These are phyloP conservation scores for Drosophila ercepeae DNA, from an alignment of 1,140 invertebrate genomes.

Conservation along the genomic window DNA sequence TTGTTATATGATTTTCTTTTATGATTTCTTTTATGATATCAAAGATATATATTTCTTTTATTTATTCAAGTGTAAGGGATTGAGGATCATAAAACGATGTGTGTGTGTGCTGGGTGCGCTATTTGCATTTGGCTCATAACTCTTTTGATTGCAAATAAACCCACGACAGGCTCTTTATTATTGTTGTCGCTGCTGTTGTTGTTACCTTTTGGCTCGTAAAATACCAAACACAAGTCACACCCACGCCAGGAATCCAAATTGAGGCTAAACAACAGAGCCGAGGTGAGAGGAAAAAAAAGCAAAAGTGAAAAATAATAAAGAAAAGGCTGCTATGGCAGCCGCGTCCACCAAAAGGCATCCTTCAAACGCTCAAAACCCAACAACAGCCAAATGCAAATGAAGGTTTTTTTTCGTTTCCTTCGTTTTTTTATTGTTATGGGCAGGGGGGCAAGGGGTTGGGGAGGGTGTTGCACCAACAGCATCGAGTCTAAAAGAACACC, in stretches of 20 bases:
- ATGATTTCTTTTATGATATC: background rate
- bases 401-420: constrained; percentile 51
- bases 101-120: constrained; percentile 49
- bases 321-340: constrained; percentile 30
- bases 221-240: constrained; percentile 66
- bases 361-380: constrained; percentile 53
- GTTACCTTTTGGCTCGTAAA: constrained; percentile 67
- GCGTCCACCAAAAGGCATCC: constrained; percentile 53
- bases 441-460: constrained; percentile 6
- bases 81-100: constrained; percentile 57
- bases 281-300: constrained; percentile 16
- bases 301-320: constrained; percentile 47
- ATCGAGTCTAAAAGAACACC: constrained; percentile 30
- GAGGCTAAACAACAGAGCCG: constrained; percentile 41
- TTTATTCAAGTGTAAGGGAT: constrained; percentile 32
- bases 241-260: constrained; percentile 65
- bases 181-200: constrained; percentile 38
- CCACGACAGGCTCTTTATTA: constrained; percentile 56
- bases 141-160: constrained; percentile 81
- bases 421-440: constrained; percentile 53
- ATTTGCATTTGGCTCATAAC: constrained; percentile 81
- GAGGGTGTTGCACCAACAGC: background rate
- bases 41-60: background rate
- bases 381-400: constrained; percentile 71
- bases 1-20: background rate